Evolutionary conservation across 30 jellyfish, hydroid and myxozoan species (phyloP), one percentile per base, ranked within the genome.

Genomic region (Hydractinia symbiolongicarpus): DNA sequence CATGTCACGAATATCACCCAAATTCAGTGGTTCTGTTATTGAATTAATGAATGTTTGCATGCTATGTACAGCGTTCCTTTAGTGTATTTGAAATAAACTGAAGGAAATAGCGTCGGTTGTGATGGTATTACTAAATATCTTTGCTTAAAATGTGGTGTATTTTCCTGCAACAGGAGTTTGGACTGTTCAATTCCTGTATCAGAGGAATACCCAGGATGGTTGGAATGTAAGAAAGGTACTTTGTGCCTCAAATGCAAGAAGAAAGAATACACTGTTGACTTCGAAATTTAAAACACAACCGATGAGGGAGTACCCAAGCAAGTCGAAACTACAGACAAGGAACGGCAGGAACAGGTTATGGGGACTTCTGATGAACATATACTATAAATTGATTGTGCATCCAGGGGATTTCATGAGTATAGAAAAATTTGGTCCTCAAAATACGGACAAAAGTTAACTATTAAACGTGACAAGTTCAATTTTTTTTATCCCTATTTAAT

Each of bases 111-210:
- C n/a, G n/a, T n/a, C n/a, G n/a, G n/a, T n/a, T n/a, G n/a, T n/a
- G n/a, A n/a, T n/a, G n/a, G n/a, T n/a, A n/a, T n/a, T n/a, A n/a
- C n/a, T n/a, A n/a, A n/a, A n/a, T n/a, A n/a, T n/a, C n/a, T n/a
- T n/a, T n/a, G n/a, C n/a, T n/a, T n/a, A n/a, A n/a, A n/a, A n/a
- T n/a, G n/a, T n/a, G n/a, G n/a, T n/a, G n/a, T n/a, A n/a, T n/a
- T n/a, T n/a, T n/a, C n/a, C n/a, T n/a, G n/a, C n/a, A n/a, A n/a
- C 68, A 57, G 68, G 68, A 57, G 68, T 57, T 57, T 57, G 68
- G 68, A 57, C 68, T 57, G 68, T 57, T 57, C 68, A 57, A 57
- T 57, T 57, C 68, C 68, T 9, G 68, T 57, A 57, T 57, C 68
- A 57, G 68, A 57, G 68, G 68, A 57, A 57, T 57, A 57, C 68